Evolutionary conservation across 2,113 vertebrate species (phyloP), one percentile per base, ranked within the genome.

Genomic region (Myodes glareolus): DNA sequence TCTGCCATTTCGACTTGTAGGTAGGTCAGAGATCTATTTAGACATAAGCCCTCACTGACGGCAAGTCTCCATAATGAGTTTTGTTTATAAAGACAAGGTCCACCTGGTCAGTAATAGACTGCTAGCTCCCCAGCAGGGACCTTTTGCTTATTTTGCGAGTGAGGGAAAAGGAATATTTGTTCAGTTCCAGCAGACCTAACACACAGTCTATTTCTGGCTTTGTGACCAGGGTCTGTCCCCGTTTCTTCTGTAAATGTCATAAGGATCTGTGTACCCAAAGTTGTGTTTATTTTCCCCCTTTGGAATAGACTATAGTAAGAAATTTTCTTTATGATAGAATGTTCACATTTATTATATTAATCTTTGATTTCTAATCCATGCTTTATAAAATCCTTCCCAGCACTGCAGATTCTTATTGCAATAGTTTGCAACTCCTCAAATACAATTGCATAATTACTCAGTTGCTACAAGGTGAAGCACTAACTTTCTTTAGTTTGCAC

Each of bases 201-300:
- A 85, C 39, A 27, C 4, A 45, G 14, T 90, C 94, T 95, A 67
- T 97, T 97, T 94, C 78, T 95, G 92, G 93, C 63, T 92, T 90
- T 85, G 45, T 96, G 86, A 33, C 45, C 80, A 92, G 77, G 78
- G 65, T 45, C 52, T 97, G 68, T 91, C 72, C 88, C 70, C n/a
- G 36, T 68, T 94, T 95, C 92, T 97, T 97, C 84, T 92, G 92
- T 92, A 98, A 97, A 96, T 97, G 76, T 95, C 90, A 97, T 58
- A 96, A 33, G 80, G 94, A 92, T 90, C 11, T 72, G 63, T 65
- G 33, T 84, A 76, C 85, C 45, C 93, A 31, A 67, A 90, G 19
- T 91, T 94, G 72, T 95, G 14, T 92, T 94, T 92, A 13, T 92
- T 95, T 70, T 39, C 75, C 52, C 17, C 50, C 36, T 92, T 92